These are phyloP conservation scores for Melanotaenia pygmaea DNA, from an alignment of 2,797 vertebrate species.

Conservation along the genomic window DNA sequence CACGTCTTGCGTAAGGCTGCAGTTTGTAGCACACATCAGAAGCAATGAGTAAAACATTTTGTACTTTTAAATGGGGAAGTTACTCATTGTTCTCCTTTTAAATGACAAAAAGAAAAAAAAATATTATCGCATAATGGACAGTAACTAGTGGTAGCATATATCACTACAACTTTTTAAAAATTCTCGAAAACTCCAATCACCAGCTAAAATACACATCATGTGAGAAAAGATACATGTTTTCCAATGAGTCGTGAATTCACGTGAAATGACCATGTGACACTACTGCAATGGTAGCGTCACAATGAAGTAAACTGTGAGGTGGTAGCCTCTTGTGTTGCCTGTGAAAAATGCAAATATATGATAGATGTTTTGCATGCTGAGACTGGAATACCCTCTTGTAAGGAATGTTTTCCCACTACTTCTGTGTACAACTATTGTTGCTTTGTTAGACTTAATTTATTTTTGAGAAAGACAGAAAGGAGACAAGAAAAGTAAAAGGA, in stretches of 20 bases:
- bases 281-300: not conserved
- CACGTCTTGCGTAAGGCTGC: not conserved
- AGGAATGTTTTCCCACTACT: not conserved
- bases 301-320: not conserved
- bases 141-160: not conserved
- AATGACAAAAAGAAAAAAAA: not conserved
- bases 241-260: not conserved
- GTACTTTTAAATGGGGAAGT: not conserved
- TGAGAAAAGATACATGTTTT: not conserved
- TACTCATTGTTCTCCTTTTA: not conserved
- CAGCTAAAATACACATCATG: not conserved
- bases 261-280: not conserved
- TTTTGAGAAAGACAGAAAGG: not conserved
- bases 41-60: not conserved
- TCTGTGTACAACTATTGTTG: not conserved
- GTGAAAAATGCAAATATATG: not conserved
- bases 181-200: not conserved
- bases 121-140: not conserved
- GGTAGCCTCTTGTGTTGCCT: not conserved
- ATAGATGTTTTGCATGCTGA: not conserved
- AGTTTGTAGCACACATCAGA: not conserved
- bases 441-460: not conserved
- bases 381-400: not conserved
- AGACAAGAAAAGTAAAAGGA: not conserved
- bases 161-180: not conserved